A percentile compares a stretch with the other conserved stretches of the same genome.
phyloP scores from a whole-genome alignment of 2,797 vertebrate genomes.

The Caiman crocodilus region DNA sequence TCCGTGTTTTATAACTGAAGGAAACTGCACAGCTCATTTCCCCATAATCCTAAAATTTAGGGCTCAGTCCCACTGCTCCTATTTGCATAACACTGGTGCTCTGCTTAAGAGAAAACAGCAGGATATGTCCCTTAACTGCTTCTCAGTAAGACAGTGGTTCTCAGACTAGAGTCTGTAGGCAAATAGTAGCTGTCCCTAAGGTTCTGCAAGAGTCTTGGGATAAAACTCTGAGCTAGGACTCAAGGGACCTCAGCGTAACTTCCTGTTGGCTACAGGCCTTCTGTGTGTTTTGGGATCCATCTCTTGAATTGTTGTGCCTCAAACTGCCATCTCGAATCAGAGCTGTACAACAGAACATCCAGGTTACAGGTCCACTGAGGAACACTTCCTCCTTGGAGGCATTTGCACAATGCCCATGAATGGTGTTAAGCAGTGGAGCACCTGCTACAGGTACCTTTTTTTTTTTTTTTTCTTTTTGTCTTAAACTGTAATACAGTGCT shows the following conservation, averaged over 20 bases:
- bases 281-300: too few species aligned
- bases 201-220: not conserved
- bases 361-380: not conserved
- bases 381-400: not conserved
- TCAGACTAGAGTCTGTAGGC: not conserved
- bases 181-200: not conserved
- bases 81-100: not conserved
- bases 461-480: not conserved
- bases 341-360: not conserved
- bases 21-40: not conserved
- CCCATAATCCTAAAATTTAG: not conserved
- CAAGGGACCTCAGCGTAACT: too few species aligned
- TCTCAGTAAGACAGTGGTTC: not conserved
- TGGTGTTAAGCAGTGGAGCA: not conserved
- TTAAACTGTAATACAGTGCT: not conserved
- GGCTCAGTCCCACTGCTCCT: not conserved
- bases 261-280: too few species aligned
- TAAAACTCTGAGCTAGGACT: not conserved
- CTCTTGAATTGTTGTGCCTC: not conserved
- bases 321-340: not conserved
- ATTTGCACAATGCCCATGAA: not conserved
- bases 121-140: not conserved
- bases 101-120: fast-evolving
- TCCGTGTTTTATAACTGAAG: not conserved
- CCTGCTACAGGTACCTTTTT: not conserved